These are phyloP conservation scores for Trididemnum nubilum DNA, from an alignment of 23 tunicate species.

Conservation along the genomic window DNA sequence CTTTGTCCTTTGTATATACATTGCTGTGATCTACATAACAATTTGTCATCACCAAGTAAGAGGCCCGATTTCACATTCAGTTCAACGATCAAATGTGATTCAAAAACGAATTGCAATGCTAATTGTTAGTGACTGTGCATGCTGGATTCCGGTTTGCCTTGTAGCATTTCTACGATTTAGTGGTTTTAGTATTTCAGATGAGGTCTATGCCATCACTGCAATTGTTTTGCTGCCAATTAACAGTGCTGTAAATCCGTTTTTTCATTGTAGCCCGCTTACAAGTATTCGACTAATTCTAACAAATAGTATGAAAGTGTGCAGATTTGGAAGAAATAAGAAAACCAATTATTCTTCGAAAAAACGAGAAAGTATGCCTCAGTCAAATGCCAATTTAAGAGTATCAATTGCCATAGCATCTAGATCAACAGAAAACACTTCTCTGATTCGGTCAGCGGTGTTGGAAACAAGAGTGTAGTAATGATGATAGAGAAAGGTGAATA, in stretches of 20 bases:
- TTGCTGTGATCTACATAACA: constrained; percentile 32
- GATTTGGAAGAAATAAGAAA: too few relatives aligned
- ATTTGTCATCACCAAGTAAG: not conserved
- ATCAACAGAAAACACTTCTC: too few relatives aligned
- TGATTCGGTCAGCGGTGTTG: too few relatives aligned
- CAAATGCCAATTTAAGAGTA: too few relatives aligned
- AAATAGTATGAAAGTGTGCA: too few relatives aligned
- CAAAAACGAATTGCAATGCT: constrained; percentile 25
- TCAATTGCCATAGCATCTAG: too few relatives aligned
- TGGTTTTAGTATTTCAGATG: constrained; percentile 35
- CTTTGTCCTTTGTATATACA: constrained; percentile 55
- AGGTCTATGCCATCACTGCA: constrained; percentile 50
- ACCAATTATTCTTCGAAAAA: too few relatives aligned
- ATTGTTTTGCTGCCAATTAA: constrained; percentile 50
- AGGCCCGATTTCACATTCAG: not conserved
- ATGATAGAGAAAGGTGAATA: too few relatives aligned
- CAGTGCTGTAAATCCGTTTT: constrained; percentile 59
- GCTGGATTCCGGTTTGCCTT: constrained; percentile 34
- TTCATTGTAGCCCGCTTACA: too few relatives aligned
- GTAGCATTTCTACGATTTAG: constrained; percentile 38
- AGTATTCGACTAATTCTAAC: too few relatives aligned
- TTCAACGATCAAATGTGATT: not conserved
- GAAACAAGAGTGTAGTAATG: too few relatives aligned
- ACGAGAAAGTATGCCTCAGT: too few relatives aligned
- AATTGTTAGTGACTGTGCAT: constrained; percentile 22